Conservation (phyloP, 1,140 invertebrate species). For the Saccostrea cuccullata region DNA sequence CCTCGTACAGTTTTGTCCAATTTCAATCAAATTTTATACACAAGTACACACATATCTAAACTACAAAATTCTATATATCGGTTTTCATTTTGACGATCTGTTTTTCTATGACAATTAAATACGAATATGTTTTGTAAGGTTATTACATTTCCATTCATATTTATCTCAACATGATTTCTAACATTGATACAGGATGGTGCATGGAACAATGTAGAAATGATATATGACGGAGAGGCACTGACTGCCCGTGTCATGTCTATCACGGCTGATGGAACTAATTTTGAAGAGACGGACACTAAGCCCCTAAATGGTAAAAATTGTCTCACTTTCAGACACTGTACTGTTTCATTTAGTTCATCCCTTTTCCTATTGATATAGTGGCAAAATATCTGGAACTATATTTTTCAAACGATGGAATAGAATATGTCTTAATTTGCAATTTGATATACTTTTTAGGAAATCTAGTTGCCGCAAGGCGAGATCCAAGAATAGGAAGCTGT, state of each 20-base stretch:
- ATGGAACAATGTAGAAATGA: slow-evolving; percentile 5
- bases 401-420: no score
- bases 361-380: no score
- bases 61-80: no score
- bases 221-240: not conserved
- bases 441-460: not conserved
- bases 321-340: not conserved
- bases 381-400: no score
- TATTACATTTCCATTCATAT: no score
- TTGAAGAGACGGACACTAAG: not conserved
- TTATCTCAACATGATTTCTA: not conserved
- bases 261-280: not conserved
- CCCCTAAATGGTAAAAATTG: not conserved
- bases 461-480: not conserved
- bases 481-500: not conserved
- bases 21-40: no score
- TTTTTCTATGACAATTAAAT: no score
- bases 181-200: not conserved
- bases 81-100: no score
- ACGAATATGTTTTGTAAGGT: no score
- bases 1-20: no score
- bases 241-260: not conserved
- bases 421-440: not conserved
- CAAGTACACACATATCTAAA: no score
- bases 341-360: not conserved